Evolutionary conservation across 2,113 vertebrate genomes (phyloP), one percentile per base, ranked within the genome.

Genomic region (Rhagologus leucostigma): DNA sequence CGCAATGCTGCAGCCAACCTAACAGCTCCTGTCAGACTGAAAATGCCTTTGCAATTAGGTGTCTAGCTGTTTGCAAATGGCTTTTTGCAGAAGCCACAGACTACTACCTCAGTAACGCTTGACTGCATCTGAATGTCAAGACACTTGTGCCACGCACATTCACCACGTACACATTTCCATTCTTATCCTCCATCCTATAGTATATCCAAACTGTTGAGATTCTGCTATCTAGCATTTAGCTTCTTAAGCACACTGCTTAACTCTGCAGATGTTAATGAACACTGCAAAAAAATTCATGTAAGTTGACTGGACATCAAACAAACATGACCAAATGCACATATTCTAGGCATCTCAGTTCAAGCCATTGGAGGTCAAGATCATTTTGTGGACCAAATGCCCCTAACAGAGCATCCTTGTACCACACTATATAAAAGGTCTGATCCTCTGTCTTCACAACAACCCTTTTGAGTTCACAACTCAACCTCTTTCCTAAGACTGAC

Each of bases 51-150:
- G 30, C 41, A 55, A 26, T 6, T 10, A 77, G 6, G 5, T 4
- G 16, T 27, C 37, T 33, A 10, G 26, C 46, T 19, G 17, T 30
- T 5, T 41, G 44, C 60, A 56, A 27, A 81, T 0, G 1, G 30
- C n/a, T 50, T 30, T 44, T 27, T 73, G 35, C 33, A 92, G 69
- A 89, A 62, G 59, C 6, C 26, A 64, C 24, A 49, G 17, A 18
- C 26, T 14, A 20, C 16, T 18, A 42, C 23, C 30, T 46, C 0
- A 0, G 29, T 29, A 71, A 47, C 19, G 46, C 2, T 2, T 32
- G 13, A 50, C 57, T 37, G 29, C 22, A 73, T 20, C 6, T 76
- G 16, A 71, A 32, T 7, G 17, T 47, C 59, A 63, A 41, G 22
- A 37, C 32, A 26, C 20, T 46, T 26, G 13, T 16, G 5, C 13